Base-by-base conservation (phyloP, 92 coral and sea anemone species). In the Actinernus sp. region DNA sequence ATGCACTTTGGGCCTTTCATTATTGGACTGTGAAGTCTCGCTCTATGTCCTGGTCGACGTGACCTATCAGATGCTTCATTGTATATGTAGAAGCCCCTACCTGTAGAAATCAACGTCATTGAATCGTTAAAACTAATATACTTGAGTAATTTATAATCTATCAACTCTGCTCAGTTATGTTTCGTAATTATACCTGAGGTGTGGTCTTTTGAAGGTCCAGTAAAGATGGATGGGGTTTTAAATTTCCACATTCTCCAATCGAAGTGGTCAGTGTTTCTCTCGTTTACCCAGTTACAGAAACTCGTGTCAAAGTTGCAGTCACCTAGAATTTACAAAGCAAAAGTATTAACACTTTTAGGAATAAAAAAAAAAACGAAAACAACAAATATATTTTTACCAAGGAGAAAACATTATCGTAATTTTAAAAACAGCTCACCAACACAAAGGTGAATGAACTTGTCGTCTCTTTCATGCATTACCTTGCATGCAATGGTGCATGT, bases 1-100 rank as follows among this genome's bases (percentile, higher is more conserved):
- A 78, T 78, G 27, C 85, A 78, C 47, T 68, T 71, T 14, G 71
- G 54, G 10, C 78, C 78, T 0, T 28, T 51, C 58, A 78, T 47
- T 4, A 26, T 17, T n/a, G 81, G 73, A 55, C 81, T 54, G 17
- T 3, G 9, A 7, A 74, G 81, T 47, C 65, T 62, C 25, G 85
- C 85, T 23, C 21, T 68, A 18, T 78, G 64, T 24, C 68, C 52
- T 49, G 71, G 38, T 6, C 17, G 10, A 14, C 60, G 32, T 18
- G 1, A 2, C 20, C 8, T 10, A 17, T 26, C 47, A 26, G 26
- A 17, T 18, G 85, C 55, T 11, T 68, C 32, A 36, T 47, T 29
- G 24, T 58, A 78, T 12, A 78, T 58, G 51, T 56, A 78, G 26
- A 48, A 68, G 46, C 78, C 85, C 17, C 30, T 18, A 9, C 85